Conservation (phyloP, 2,113 vertebrate genomes). For the Onychostruthus taczanowskii region DNA sequence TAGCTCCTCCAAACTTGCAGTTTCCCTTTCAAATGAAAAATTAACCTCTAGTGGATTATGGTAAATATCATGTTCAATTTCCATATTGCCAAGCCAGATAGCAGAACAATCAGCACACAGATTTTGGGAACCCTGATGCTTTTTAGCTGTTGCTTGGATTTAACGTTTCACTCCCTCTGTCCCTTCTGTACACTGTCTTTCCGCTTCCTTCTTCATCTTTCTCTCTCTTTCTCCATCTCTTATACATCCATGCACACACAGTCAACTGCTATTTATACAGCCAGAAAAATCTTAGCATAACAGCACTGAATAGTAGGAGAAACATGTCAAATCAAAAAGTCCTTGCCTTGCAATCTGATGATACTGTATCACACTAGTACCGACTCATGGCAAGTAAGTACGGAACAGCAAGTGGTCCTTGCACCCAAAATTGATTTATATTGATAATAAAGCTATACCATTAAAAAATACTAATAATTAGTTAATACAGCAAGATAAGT, state of each 20-base stretch:
- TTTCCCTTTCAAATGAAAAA: background rate
- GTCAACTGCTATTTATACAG: background rate
- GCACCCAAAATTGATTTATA: background rate
- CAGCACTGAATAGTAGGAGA: background rate
- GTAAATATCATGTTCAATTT: background rate
- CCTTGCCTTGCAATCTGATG: background rate
- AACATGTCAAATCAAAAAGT: background rate
- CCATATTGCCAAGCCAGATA: background rate
- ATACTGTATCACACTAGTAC: background rate
- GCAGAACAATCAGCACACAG: background rate
- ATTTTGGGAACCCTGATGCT: background rate
- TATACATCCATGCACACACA: rapidly evolving
- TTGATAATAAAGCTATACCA: background rate
- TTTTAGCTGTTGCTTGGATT: background rate
- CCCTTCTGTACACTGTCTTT: background rate
- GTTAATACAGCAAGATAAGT: background rate
- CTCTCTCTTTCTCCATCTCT: background rate
- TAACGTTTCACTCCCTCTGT: rapidly evolving
- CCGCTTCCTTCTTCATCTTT: background rate
- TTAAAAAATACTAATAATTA: background rate
- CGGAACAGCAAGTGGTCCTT: background rate
- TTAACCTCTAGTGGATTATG: background rate
- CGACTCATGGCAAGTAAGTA: background rate
- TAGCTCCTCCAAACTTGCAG: background rate
- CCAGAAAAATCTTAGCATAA: background rate